A percentile compares a stretch with the other conserved stretches of the same genome.
Conservation (phyloP, 2,888 invertebrate genomes). For the Tenthredo notha region DNA sequence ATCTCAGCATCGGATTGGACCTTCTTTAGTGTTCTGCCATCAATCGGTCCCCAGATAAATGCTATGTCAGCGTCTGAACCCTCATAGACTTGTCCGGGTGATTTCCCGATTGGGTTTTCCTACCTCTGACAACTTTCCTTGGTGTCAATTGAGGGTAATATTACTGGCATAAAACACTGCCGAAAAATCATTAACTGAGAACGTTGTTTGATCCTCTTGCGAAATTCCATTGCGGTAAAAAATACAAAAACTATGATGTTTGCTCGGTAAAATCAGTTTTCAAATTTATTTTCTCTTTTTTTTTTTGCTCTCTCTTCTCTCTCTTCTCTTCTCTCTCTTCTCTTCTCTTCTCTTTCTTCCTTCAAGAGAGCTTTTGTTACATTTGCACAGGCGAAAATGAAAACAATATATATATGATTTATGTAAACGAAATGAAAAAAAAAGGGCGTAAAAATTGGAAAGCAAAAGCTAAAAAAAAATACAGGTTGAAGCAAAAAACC, state of each 20-base stretch:
- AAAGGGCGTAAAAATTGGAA: neutral
- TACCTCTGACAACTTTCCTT: neutral
- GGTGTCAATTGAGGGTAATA: neutral
- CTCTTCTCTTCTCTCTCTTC: too few relatives aligned
- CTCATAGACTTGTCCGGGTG: neutral
- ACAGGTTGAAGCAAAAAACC: too few relatives aligned
- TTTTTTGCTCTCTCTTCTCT: neutral
- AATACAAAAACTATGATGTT: neutral
- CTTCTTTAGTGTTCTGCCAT: neutral
- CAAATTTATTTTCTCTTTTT: neutral
- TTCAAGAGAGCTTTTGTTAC: neutral
- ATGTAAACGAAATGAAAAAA: neutral
- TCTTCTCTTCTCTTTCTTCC: neutral
- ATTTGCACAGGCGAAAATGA: neutral
- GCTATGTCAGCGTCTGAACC: constrained; percentile 26
- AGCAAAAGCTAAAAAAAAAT: too few relatives aligned
- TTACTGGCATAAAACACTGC: neutral
- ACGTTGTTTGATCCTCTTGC: too few relatives aligned
- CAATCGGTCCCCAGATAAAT: constrained; percentile 22
- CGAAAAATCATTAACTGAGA: neutral
- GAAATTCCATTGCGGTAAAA: too few relatives aligned
- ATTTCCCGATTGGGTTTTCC: neutral
- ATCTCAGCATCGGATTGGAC: neutral
- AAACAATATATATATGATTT: neutral
- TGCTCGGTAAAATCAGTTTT: constrained; percentile 24